Conservation (phyloP, 2,113 vertebrate species). For the Alouatta palliata region DNA sequence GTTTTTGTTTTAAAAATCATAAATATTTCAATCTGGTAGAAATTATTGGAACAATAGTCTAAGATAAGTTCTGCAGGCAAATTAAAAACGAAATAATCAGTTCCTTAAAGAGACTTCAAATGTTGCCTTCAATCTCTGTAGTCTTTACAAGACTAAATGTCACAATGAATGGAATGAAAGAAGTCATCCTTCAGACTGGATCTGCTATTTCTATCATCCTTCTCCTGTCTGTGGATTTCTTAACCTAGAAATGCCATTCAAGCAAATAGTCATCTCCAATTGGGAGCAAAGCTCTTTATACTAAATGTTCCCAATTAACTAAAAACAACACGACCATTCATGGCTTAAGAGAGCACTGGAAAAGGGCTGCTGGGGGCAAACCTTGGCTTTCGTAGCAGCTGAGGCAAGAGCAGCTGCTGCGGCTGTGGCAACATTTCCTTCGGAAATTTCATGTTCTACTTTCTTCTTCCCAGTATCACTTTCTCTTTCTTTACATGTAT, state of each 20-base stretch:
- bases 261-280: neutral
- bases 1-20: slow-evolving; percentile 70
- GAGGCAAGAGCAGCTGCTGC: slow-evolving; percentile 97
- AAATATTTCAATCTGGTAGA: slow-evolving; percentile 57
- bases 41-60: neutral
- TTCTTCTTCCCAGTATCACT: slow-evolving; percentile 90
- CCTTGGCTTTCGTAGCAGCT: slow-evolving; percentile 99
- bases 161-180: neutral
- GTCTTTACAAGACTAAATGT: neutral
- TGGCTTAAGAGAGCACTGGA: neutral
- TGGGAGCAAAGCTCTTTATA: slow-evolving; percentile 1
- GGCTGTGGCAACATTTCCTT: slow-evolving; percentile 97
- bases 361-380: slow-evolving; percentile 79
- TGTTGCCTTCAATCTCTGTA: neutral
- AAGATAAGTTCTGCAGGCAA: neutral
- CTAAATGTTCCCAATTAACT: slow-evolving; percentile 29
- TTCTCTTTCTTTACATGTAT: slow-evolving; percentile 87
- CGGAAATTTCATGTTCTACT: slow-evolving; percentile 93
- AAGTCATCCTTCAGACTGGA: neutral
- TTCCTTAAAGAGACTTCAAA: neutral
- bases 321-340: slow-evolving; percentile 47
- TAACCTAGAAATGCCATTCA: slow-evolving; percentile 60
- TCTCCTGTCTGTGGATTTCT: neutral
- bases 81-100: neutral
- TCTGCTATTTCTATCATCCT: neutral